phyloP scores from a whole-genome alignment of 1,140 invertebrate genomes.

The Temnothorax longispinosus region DNA sequence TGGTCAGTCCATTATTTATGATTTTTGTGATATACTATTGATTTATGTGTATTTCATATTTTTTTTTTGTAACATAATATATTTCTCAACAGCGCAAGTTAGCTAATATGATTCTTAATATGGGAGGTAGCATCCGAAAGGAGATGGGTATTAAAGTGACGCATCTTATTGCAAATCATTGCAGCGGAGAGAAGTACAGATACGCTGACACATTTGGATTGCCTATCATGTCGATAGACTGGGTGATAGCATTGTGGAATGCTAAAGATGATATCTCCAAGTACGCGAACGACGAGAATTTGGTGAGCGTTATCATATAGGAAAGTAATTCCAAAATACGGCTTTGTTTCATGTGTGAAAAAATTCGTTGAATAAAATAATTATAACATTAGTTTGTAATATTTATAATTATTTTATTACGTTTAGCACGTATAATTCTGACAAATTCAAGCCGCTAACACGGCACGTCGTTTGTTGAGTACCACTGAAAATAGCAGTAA shows the following conservation, averaged over 20 bases:
- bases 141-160: constrained; percentile 95
- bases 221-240: constrained; percentile 94
- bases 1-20: constrained; percentile 87
- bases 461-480: background rate
- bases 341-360: background rate
- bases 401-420: background rate
- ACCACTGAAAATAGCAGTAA: background rate
- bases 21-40: background rate
- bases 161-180: constrained; percentile 95
- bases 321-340: background rate
- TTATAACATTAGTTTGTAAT: background rate
- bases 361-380: constrained; percentile 21
- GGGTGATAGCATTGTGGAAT: constrained; percentile 95
- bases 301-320: constrained; percentile 85
- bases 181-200: constrained; percentile 94
- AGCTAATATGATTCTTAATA: constrained; percentile 95
- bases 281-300: constrained; percentile 87
- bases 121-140: constrained; percentile 97
- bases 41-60: constrained; percentile 16
- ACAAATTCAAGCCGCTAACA: background rate
- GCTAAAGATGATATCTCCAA: constrained; percentile 90
- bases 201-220: constrained; percentile 95
- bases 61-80: constrained; percentile 44
- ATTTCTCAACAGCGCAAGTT: constrained; percentile 89
- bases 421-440: background rate